Evolutionary conservation across 2,797 vertebrate genomes (phyloP).

Genomic region (Vultur gryphus): DNA sequence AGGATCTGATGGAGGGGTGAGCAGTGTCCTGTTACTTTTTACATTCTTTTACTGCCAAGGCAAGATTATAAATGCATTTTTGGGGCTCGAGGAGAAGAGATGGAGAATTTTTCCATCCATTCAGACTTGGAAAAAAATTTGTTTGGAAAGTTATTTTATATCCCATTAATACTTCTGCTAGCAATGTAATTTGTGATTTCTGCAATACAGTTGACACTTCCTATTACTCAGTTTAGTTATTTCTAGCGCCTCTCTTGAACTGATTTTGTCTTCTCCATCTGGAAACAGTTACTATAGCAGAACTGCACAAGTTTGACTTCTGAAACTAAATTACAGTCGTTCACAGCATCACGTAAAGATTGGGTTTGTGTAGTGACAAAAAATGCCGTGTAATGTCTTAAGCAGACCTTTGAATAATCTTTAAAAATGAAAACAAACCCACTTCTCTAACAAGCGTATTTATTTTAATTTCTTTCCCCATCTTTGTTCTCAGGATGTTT

Average conservation of each 20-base stretch:
- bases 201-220: background rate
- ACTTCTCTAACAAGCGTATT: background rate
- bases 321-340: background rate
- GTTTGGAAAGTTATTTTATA: background rate
- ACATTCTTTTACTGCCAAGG: constrained; percentile 12
- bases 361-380: background rate
- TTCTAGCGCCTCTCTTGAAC: background rate
- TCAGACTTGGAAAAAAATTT: background rate
- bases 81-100: background rate
- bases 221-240: background rate
- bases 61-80: background rate
- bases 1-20: constrained; percentile 95
- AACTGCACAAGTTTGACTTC: background rate
- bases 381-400: background rate
- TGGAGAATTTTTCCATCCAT: background rate
- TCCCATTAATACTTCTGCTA: background rate
- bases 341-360: background rate
- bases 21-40: constrained; percentile 49
- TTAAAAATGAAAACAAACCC: background rate
- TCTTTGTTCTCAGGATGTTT: background rate
- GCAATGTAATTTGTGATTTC: background rate
- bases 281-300: background rate
- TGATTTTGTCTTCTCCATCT: background rate
- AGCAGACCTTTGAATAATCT: background rate
- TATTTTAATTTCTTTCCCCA: background rate